These are phyloP conservation scores for Dreissena polymorpha DNA, from an alignment of 1,140 invertebrate species.

Conservation along the genomic window DNA sequence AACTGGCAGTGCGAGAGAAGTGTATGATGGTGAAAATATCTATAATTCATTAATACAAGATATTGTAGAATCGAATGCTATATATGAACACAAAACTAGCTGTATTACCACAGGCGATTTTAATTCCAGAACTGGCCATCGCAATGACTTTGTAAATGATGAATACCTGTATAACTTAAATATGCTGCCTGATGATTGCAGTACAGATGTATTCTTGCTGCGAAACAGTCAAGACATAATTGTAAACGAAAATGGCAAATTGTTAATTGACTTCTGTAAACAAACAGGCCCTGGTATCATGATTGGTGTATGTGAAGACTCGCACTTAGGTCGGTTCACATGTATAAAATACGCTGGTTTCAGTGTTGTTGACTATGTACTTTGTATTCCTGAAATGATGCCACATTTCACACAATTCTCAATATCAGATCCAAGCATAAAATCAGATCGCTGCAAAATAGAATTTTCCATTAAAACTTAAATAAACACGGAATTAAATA, in stretches of 20 bases:
- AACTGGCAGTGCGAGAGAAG: not conserved
- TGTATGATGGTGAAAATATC: conserved; percentile 15
- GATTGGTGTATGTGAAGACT: not conserved
- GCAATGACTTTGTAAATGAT: conserved; percentile 3
- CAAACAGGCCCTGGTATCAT: not conserved
- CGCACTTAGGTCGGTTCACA: no score
- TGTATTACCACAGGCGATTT: conserved; percentile 23
- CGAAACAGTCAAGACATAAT: not conserved
- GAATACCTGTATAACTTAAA: not conserved
- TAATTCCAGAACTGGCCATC: not conserved
- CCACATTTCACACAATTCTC: no score
- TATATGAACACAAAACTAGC: not conserved
- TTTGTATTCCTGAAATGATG: no score
- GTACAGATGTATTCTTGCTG: not conserved
- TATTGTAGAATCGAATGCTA: not conserved
- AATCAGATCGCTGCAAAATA: no score
- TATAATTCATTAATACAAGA: conserved; percentile 11
- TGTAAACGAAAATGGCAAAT: conserved; percentile 27
- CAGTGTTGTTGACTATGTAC: no score
- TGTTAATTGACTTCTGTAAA: conserved; percentile 9
- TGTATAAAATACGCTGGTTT: no score
- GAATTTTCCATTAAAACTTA: no score
- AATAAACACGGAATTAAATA: no score
- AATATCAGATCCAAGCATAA: no score
- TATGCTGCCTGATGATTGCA: conserved; percentile 3